Evolutionary conservation across 2,113 vertebrate species (phyloP).

Genomic region (Suncus etruscus): DNA sequence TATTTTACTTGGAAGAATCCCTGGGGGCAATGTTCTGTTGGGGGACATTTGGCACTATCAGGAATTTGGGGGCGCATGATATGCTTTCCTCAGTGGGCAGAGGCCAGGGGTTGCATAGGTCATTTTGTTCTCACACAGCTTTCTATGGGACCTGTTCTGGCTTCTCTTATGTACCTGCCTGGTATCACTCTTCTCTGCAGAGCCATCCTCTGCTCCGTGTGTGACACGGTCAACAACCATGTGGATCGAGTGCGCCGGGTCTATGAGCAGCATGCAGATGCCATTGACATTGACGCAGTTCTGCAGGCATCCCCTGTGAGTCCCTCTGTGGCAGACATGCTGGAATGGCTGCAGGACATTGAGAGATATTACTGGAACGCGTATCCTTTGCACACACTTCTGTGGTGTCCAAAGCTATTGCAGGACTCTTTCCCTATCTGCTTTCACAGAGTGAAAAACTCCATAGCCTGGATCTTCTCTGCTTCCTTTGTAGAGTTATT

Average conservation of each 20-base stretch:
- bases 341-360: constrained; percentile 94
- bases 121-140: no score
- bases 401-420: neutral
- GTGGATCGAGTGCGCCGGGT: constrained; percentile 84
- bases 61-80: neutral
- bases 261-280: constrained; percentile 85
- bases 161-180: no score
- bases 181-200: constrained; percentile 76
- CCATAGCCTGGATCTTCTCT: neutral
- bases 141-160: no score
- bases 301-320: constrained; percentile 84
- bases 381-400: constrained; percentile 88
- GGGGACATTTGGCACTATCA: neutral
- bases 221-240: constrained; percentile 87
- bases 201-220: constrained; percentile 86
- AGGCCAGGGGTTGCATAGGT: neutral
- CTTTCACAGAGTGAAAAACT: neutral
- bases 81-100: neutral
- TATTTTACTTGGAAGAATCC: neutral
- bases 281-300: constrained; percentile 74
- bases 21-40: neutral
- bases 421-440: neutral
- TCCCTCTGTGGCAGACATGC: constrained; percentile 92
- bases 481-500: neutral
- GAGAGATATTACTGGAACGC: constrained; percentile 90